Conservation (phyloP, 2,797 vertebrate genomes). For the Paratrypauchen microcephalus region DNA sequence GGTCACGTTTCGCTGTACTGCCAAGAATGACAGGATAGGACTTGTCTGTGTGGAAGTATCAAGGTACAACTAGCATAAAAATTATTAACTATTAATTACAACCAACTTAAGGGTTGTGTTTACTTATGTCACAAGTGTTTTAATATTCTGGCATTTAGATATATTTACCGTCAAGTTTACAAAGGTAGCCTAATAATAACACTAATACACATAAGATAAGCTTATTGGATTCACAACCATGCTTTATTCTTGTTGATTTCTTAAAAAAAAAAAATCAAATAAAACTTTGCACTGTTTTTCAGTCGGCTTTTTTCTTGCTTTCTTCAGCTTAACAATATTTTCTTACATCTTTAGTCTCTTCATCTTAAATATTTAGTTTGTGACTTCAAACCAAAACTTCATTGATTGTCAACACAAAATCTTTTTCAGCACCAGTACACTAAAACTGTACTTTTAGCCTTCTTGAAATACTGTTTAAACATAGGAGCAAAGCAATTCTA, state of each 20-base stretch:
- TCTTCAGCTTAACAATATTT: slow-evolving; percentile 75
- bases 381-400: slow-evolving; percentile 83
- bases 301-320: slow-evolving; percentile 55
- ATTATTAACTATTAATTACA: background rate
- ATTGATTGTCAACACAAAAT: slow-evolving; percentile 90
- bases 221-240: slow-evolving; percentile 77
- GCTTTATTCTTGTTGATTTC: slow-evolving; percentile 83
- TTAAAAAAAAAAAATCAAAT: slow-evolving; percentile 77
- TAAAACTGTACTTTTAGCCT: slow-evolving; percentile 95
- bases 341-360: slow-evolving; percentile 75
- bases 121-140: too few species aligned
- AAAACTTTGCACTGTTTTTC: slow-evolving; percentile 59
- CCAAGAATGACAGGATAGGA: background rate
- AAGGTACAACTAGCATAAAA: background rate
- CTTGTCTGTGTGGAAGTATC: background rate
- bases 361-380: slow-evolving; percentile 82
- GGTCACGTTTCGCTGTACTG: background rate
- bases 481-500: slow-evolving; percentile 76
- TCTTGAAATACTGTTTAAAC: slow-evolving; percentile 81
- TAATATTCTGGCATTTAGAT: too few species aligned
- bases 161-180: background rate
- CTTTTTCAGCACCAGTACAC: slow-evolving; percentile 98
- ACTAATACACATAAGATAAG: slow-evolving; percentile 33
- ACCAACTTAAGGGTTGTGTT: background rate
- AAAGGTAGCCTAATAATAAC: background rate